phyloP scores from a whole-genome alignment of 2,797 vertebrate genomes.

The Sternotherus odoratus region DNA sequence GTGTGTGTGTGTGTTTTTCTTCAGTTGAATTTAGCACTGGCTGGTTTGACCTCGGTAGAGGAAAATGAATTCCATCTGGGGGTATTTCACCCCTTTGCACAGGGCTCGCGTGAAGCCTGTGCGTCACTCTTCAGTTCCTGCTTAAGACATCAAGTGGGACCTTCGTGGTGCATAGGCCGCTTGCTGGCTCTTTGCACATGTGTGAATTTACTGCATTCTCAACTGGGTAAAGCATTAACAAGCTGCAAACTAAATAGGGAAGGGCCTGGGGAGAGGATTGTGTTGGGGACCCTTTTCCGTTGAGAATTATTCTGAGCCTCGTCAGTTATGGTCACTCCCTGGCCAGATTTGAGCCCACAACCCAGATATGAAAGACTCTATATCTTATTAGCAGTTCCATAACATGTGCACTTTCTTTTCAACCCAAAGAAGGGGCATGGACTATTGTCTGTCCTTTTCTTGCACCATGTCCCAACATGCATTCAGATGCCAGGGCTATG shows the following conservation, averaged over 20 bases:
- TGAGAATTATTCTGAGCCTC: too few species aligned
- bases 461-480: background rate
- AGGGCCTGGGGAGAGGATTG: fast-evolving
- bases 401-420: background rate
- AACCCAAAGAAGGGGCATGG: background rate
- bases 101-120: background rate
- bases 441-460: background rate
- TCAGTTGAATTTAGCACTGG: fast-evolving
- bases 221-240: background rate
- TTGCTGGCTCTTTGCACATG: background rate
- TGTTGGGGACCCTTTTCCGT: fast-evolving
- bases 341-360: background rate
- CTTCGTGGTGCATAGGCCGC: fast-evolving
- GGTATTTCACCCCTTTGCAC: fast-evolving
- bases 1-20: background rate
- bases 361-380: fast-evolving
- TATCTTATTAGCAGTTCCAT: too few species aligned
- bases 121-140: background rate
- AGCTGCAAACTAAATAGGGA: background rate
- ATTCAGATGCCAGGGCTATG: too few species aligned
- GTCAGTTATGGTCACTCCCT: fast-evolving
- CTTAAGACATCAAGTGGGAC: fast-evolving
- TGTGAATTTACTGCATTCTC: background rate
- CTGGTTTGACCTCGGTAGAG: fast-evolving
- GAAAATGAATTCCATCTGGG: background rate